phyloP scores from a whole-genome alignment of 2,888 invertebrate genomes.

The Caenorhabditis doughertyi region DNA sequence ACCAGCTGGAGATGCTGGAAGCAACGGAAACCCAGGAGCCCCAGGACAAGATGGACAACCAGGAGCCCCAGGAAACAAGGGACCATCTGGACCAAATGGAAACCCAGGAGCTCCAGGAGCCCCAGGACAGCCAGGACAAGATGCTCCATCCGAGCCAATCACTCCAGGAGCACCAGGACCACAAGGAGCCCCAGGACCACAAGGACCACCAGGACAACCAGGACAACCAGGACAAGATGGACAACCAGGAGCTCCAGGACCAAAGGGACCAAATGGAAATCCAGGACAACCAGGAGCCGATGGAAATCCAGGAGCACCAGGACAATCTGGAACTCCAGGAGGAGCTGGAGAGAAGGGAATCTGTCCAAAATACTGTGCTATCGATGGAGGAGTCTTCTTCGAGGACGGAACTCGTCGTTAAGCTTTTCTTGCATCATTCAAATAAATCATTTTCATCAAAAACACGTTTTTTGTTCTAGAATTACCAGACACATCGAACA shows the following conservation, averaged over 20 bases:
- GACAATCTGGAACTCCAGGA: constrained; percentile 74
- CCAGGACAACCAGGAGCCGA: constrained; percentile 76
- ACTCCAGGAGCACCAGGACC: constrained; percentile 76
- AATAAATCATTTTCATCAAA: constrained; percentile 39
- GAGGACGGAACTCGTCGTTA: constrained; percentile 78
- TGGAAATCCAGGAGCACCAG: constrained; percentile 75
- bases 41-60: constrained; percentile 71
- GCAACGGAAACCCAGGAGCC: constrained; percentile 69
- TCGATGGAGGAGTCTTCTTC: constrained; percentile 82
- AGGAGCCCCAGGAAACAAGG: constrained; percentile 73
- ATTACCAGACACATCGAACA: no score
- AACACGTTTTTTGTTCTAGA: neutral
- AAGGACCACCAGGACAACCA: constrained; percentile 74
- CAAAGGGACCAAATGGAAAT: constrained; percentile 70
- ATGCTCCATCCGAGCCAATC: constrained; percentile 73
- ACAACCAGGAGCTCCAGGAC: constrained; percentile 79
- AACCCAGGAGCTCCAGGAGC: constrained; percentile 72
- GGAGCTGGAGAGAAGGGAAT: constrained; percentile 79
- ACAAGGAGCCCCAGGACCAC: constrained; percentile 75
- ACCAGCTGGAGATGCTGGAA: constrained; percentile 71
- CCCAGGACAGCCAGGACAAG: constrained; percentile 64
- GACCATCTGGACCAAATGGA: constrained; percentile 73
- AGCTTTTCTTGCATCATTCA: neutral
- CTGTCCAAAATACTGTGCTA: constrained; percentile 81
- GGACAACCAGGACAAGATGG: constrained; percentile 76